Base-by-base conservation (phyloP, 1,140 invertebrate genomes). In the Dreissena rostriformis region DNA sequence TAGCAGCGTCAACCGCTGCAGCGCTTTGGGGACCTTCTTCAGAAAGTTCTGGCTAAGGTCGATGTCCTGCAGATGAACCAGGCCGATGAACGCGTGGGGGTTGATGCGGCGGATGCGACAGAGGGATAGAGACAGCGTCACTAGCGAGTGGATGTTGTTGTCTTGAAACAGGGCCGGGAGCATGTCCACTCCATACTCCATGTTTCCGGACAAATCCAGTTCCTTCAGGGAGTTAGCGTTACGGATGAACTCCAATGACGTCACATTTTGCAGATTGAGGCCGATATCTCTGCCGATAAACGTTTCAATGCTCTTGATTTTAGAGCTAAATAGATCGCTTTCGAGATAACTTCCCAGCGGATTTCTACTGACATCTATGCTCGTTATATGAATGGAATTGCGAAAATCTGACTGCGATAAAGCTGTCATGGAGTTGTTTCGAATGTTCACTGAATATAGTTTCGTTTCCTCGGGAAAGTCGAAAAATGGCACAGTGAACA, bases 31-130 rank as follows among this genome's bases (percentile, higher is more conserved):
- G 22, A 82, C 80, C 61, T 63, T 28, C 17, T 55, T 52, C n/a
- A 82, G 51, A 39, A 73, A 82, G 39, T 82, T 82, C 17, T 66
- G 53, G 65, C 80, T 82, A 12, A 82, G 80, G 24, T 82, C 80
- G 19, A 82, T 52, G n/a, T 74, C 80, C 68, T 51, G 22, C 8
- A 82, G 71, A 19, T 73, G 51, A 15, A 73, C 65, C 11, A 82
- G 49, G n/a, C 80, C 80, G 22, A 82, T 75, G 53, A 82, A 82
- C 11, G 70, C 71, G 19, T 82, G 80, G 0, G 71, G 29, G 57
- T 82, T 82, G n/a, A 82, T 68, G 22, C 65, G 70, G 22, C 22
- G 51, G 15, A 82, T 74, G 17, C 80, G 24, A 57, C 80, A 82
- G 1, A 75, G 61, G 1, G 80, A 65, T 24, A 82, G 49, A 55